phyloP scores from a whole-genome alignment of 2,888 invertebrate species.

The Amorpha juglandis region DNA sequence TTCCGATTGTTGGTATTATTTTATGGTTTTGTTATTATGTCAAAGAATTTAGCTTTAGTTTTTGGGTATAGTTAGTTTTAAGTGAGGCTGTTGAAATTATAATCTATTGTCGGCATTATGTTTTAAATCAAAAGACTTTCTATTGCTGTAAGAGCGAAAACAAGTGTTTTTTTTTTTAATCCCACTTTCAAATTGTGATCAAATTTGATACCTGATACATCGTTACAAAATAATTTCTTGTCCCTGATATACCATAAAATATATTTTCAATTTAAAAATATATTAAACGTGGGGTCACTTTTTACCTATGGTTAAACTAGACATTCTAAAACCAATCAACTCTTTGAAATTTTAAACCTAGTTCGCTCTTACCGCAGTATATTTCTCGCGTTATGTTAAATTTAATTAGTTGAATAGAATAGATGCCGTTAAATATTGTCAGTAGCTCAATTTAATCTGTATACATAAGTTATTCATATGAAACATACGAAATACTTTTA shows the following conservation, averaged over 20 bases:
- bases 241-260: too few species aligned
- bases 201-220: too few species aligned
- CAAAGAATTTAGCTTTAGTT: neutral
- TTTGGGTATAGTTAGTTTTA: neutral
- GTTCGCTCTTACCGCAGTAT: neutral
- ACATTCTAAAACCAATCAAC: neutral
- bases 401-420: neutral
- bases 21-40: neutral
- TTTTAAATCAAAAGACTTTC: neutral
- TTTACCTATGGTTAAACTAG: neutral
- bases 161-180: neutral
- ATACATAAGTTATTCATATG: neutral
- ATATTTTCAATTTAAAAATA: too few species aligned
- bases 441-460: slow-evolving; percentile 13
- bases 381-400: neutral
- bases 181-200: too few species aligned
- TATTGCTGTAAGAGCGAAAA: neutral
- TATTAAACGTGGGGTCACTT: too few species aligned
- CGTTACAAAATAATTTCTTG: too few species aligned
- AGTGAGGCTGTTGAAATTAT: slow-evolving; percentile 3
- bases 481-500: neutral
- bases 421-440: neutral
- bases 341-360: neutral
- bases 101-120: neutral
- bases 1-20: neutral